Base-by-base conservation (phyloP, 2,113 vertebrate genomes). In the Bufo gargarizans region DNA sequence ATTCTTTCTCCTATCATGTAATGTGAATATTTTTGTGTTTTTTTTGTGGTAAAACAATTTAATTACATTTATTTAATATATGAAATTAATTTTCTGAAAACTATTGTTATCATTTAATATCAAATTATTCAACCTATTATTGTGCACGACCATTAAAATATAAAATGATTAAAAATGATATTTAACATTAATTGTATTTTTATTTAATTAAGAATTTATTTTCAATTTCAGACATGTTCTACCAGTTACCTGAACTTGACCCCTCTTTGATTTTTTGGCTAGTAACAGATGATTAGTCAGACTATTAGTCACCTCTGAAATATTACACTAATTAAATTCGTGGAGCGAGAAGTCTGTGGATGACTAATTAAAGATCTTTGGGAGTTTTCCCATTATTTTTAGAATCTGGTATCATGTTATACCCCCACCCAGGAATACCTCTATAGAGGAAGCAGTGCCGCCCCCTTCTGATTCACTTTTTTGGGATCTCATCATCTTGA, bases 371-470 rank as follows among this genome's bases (percentile, higher is more conserved):
- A 58, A 63, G n/a, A 43, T 9, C 8, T 61, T 82, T 43, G 7
- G 58, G 80, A 82, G 58, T 63, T 4, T 56, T 79, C 80, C 17
- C 80, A 45, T 45, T 82, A 82, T 82, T 82, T 58, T 63, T 82
- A 82, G 43, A 9, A 10, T 49, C 43, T 47, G 9, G 16, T 47
- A 65, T 82, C 58, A 49, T 47, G 56, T 45, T 49, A 56, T 13
- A 5, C 14, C 11, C 79, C 59, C 80, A 12, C 43, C 80, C 80
- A 2, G n/a, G 8, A 14, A 12, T 58, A 58, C 4, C 13, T 13
- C 20, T 80, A 17, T 77, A 67, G 13, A 20, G 71, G 4, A 4
- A 58, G 22, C 45, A 13, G 0, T 4, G 13, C 7, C 22, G 7
- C 19, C 43, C 33, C 8, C 19, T 65, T 58, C 56, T 58, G 56